These are phyloP conservation scores for Neostethus bicornis DNA, from an alignment of 2,797 vertebrate species.

Conservation along the genomic window DNA sequence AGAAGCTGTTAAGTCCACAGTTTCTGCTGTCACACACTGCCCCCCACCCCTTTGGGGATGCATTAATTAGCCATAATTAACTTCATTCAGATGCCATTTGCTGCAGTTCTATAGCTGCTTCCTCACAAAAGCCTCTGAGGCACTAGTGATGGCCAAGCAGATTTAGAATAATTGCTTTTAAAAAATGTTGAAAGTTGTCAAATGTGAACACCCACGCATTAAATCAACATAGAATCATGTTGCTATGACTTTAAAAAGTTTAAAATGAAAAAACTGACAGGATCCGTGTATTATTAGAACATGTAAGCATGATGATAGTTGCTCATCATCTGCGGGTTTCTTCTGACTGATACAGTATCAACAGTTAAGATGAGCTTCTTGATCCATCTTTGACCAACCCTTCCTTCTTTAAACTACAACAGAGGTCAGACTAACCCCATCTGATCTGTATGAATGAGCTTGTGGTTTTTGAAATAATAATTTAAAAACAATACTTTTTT, in stretches of 20 bases:
- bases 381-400: neutral
- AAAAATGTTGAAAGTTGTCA: conserved; percentile 5
- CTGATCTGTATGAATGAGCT: no score
- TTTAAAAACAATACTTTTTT: no score
- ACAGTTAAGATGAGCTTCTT: neutral
- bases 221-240: neutral
- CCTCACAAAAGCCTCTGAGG: conserved; percentile 29
- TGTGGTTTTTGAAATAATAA: no score
- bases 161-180: conserved; percentile 21
- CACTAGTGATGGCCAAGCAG: conserved; percentile 25
- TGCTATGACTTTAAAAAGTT: neutral
- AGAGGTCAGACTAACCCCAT: conserved; percentile 1
- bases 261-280: neutral
- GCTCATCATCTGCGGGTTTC: conserved; percentile 3
- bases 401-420: neutral
- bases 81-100: conserved; percentile 22
- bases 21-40: conserved; percentile 20
- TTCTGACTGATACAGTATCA: neutral
- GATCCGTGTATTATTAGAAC: conserved; percentile 11
- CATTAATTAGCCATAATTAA: conserved; percentile 33
- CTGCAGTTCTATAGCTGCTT: conserved; percentile 5
- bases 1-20: conserved; percentile 26
- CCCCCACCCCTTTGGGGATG: conserved; percentile 23
- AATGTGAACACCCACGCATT: conserved; percentile 10
- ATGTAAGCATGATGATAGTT: conserved; percentile 9